Evolutionary conservation across 2,888 invertebrate genomes (phyloP), one percentile per base, ranked within the genome.

Genomic region (Isotomurus palustris): DNA sequence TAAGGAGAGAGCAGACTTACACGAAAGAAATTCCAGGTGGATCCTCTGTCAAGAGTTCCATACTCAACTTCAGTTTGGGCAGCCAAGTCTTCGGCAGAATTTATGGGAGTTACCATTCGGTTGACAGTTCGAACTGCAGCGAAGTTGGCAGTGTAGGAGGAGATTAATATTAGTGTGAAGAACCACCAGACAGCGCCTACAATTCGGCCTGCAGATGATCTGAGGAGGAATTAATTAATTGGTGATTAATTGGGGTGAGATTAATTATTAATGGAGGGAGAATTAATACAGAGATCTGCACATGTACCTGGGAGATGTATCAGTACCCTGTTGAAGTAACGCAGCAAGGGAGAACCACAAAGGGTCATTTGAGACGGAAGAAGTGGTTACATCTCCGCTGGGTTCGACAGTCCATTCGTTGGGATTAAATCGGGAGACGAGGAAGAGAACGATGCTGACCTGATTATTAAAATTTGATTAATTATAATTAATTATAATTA

Each of bases 121-220:
- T 96, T 95, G 57, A 96, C 88, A 14, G 97, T 99, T 57, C 99
- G 83, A 76, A 97, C 97, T 3, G 99, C 70, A 1, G 95, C 94
- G 72, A 99, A 81, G 77, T 99, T 99, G 60, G 99, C 99, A 44
- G 99, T 99, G 76, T 99, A 99, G 22, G 96, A 96, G 53, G 96
- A 96, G 66, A 96, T 93, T 56, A 97, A 83, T 73, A 99, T 97
- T 63, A 99, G 81, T 0, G 96, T 97, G 78, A 99, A 99, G 78
- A 97, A 97, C 96, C 97, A 99, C 97, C 97, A 99, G 1, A 96
- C 95, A 38, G 92, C 91, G 41, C 95, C 95, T 2, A 97, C 97
- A 72, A 97, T 95, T 60, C 99, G 82, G 3, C 93, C 93, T 0
- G 92, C 91, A 68, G 91, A 82, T 3, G 90, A 90, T 74, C 90